Conservation (phyloP, 1,140 invertebrate species). For the Pomacea maculata region DNA sequence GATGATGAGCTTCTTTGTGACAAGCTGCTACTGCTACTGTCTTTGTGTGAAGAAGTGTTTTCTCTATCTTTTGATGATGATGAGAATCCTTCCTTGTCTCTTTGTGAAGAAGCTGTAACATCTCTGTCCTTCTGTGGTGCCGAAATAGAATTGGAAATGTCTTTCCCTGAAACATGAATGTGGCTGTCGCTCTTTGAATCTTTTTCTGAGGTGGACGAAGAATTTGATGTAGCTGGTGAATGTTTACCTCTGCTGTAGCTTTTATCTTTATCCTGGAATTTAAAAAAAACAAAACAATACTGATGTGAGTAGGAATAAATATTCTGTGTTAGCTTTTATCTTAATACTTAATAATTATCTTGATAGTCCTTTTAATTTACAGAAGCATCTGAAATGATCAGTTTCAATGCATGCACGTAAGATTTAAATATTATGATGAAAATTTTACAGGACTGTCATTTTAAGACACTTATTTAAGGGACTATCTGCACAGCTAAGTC, state of each 20-base stretch:
- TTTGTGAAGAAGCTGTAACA: neutral
- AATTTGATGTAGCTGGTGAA: slow-evolving; percentile 7
- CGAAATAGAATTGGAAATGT: slow-evolving; percentile 9
- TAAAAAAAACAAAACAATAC: neutral
- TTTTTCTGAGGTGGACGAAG: slow-evolving; percentile 15
- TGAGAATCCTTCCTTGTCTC: neutral
- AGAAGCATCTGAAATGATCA: neutral
- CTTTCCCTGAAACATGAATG: neutral
- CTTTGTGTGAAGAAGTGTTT: neutral
- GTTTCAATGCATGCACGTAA: neutral
- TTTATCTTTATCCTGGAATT: slow-evolving; percentile 13
- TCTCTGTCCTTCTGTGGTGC: neutral
- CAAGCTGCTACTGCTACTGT: no score
- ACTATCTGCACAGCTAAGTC: no score
- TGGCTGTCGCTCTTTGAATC: slow-evolving; percentile 3
- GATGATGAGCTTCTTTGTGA: no score
- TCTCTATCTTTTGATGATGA: neutral
- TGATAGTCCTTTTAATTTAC: neutral
- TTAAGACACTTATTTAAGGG: neutral
- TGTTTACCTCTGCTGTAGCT: slow-evolving; percentile 12
- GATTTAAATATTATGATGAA: no score
- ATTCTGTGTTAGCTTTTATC: neutral
- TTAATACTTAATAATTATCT: neutral
- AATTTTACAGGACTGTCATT: neutral
- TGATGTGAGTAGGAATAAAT: neutral